A percentile compares a stretch with the other conserved stretches of the same genome.
Evolutionary conservation across 2,113 vertebrate genomes (phyloP).

Genomic region (Alces alces): DNA sequence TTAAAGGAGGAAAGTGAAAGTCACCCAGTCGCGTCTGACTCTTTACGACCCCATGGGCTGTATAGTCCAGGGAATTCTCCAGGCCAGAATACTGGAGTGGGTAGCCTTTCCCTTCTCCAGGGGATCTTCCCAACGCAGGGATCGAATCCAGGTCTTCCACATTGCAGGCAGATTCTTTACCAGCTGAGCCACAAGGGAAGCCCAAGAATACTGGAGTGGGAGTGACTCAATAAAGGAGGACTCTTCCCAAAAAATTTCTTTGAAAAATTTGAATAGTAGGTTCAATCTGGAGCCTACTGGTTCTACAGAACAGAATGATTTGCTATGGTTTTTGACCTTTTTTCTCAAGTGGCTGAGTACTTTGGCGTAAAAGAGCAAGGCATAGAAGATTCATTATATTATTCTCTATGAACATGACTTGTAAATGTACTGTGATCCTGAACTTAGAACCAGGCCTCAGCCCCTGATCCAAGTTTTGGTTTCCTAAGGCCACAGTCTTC

Average conservation of each 20-base stretch:
- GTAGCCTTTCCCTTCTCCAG: background rate
- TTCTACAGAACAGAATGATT: background rate
- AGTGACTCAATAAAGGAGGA: background rate
- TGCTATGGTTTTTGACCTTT: background rate
- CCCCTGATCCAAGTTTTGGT: background rate
- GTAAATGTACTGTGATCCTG: background rate
- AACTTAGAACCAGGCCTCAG: background rate
- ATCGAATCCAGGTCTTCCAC: background rate
- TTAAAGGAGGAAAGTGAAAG: background rate
- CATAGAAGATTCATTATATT: background rate
- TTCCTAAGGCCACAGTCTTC: too few relatives aligned
- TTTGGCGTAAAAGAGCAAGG: background rate
- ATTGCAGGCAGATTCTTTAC: background rate
- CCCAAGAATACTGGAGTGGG: background rate
- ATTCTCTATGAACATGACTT: background rate
- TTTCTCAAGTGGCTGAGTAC: background rate
- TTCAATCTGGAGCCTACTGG: background rate
- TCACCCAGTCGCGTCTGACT: accelerated
- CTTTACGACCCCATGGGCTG: background rate
- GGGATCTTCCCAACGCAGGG: background rate
- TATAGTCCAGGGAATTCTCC: background rate
- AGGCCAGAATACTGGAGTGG: background rate
- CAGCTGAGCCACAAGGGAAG: background rate
- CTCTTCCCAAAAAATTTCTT: background rate
- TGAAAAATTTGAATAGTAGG: background rate